Base-by-base conservation (phyloP, 1,140 invertebrate genomes). In the Drosophila pseudoananassae region DNA sequence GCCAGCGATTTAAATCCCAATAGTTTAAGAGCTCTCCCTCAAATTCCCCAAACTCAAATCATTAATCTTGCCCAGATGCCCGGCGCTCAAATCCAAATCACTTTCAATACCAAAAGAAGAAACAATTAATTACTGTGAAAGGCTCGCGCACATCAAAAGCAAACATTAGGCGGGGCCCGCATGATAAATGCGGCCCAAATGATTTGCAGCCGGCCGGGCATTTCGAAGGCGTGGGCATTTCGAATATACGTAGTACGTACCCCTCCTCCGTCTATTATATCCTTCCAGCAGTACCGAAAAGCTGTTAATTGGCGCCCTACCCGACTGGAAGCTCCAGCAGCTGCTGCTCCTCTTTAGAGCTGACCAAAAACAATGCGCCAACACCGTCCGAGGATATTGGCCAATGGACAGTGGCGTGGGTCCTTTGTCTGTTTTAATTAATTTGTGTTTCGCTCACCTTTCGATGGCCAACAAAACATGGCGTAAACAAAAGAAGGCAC, bases 161-260 rank as follows among this genome's bases (percentile, higher is more conserved):
- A 85, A 88, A 78, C 83, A 88, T 78, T 88, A 82, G 76, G 70
- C 74, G 47, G 14, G 66, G 63, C 33, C 36, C 17, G 69, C 88
- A 85, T 88, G 82, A 85, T 87, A 78, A 88, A 85, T 88, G 83
- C 64, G 78, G 56, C 83, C 78, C 82, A 78, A 85, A 87, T 87
- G 81, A 87, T 85, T 85, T 87, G 78, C 73, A 68, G 61, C 57
- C 59, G 66, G 47, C 14, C 46, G n/a, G n/a, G n/a, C n/a, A n/a
- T n/a, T n/a, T n/a, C n/a, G n/a, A 25, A 33, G 47, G 56, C 15
- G 33, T 29, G 45, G 56, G 31, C 55, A 55, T 64, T 29, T 23
- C 51, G 25, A 12, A 25, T 14, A 15, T 31, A 52, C 57, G 51
- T 33, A 15, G n/a, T 31, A 52, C 57, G 51, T 33, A 15, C 25